phyloP scores from a whole-genome alignment of 2,113 vertebrate species.

The Brachypteracias leptosomus region DNA sequence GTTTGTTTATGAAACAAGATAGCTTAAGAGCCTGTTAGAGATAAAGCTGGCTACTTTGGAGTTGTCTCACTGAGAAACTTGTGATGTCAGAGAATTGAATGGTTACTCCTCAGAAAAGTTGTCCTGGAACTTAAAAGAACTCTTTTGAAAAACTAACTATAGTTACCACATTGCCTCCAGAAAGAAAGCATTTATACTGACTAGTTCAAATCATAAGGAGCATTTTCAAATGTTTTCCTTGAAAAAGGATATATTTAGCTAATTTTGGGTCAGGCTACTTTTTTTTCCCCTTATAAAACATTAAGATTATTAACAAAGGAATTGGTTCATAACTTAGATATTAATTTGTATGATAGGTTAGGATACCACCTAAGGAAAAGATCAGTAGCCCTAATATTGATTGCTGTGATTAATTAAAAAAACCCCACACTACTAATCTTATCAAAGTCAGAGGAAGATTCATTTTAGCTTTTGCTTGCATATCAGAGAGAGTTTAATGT shows the following conservation, averaged over 20 bases:
- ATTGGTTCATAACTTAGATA: background rate
- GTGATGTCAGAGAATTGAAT: background rate
- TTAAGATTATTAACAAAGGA: background rate
- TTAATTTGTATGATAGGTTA: background rate
- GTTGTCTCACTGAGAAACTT: background rate
- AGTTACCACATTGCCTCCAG: background rate
- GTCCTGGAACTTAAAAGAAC: background rate
- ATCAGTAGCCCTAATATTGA: background rate
- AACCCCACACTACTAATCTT: background rate
- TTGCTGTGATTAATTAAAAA: background rate
- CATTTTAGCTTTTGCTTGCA: background rate
- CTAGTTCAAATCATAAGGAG: background rate
- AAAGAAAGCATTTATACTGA: background rate
- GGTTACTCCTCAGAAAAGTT: background rate
- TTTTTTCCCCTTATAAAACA: background rate
- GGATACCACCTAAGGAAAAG: background rate
- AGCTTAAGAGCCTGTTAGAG: background rate
- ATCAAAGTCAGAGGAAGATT: background rate
- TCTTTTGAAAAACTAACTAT: background rate
- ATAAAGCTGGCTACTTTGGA: background rate
- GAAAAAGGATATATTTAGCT: background rate
- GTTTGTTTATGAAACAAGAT: background rate
- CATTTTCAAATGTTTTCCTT: background rate
- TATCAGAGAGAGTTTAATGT: background rate
- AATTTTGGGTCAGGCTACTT: background rate